Base-by-base conservation (phyloP, 2,888 invertebrate genomes). In the Zhuqinia jingwanae region DNA sequence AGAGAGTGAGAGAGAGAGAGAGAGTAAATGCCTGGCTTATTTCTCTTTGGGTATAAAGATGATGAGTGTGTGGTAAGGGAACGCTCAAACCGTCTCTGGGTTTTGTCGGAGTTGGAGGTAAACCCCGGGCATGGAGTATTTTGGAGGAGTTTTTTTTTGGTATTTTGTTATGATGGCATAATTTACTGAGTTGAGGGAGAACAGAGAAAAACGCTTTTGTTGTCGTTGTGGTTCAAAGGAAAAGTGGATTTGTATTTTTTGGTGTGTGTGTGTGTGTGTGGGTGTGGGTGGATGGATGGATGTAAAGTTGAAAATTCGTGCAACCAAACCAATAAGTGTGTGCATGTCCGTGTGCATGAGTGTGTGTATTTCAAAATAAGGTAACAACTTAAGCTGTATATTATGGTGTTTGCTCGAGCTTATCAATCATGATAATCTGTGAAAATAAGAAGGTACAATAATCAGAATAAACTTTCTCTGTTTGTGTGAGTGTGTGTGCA, bases 1-100 rank as follows among this genome's bases (percentile, higher is more conserved):
- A n/a, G n/a, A n/a, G n/a, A n/a, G n/a, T n/a, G n/a, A n/a, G n/a
- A n/a, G n/a, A n/a, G n/a, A n/a, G n/a, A n/a, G n/a, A n/a, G n/a
- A n/a, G 36, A 36, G 36, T 8, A 6, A 3, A 3, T 36, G 36
- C 36, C 15, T 36, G 22, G 25, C 25, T 3, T 22, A n/a, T 65
- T 30, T 30, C 25, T 25, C 58, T 8, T 63, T 25, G 63, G 20
- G 73, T 83, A 63, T 79, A 85, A 85, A 85, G 79, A 79, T 60
- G 47, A 63, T 63, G 17, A 17, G 75, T 60, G 22, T 75, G 45
- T 73, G 70, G 85, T 36, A 60, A 73, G 42, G 13, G 42, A 45
- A 60, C 30, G 79, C 85, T 85, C 85, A 85, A 85, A 85, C 79
- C 79, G 78, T 70, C 30, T 73, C 42, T 85, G 56, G 79, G 56